Evolutionary conservation across 2,888 invertebrate species (phyloP).

Genomic region (Sycophila texana): DNA sequence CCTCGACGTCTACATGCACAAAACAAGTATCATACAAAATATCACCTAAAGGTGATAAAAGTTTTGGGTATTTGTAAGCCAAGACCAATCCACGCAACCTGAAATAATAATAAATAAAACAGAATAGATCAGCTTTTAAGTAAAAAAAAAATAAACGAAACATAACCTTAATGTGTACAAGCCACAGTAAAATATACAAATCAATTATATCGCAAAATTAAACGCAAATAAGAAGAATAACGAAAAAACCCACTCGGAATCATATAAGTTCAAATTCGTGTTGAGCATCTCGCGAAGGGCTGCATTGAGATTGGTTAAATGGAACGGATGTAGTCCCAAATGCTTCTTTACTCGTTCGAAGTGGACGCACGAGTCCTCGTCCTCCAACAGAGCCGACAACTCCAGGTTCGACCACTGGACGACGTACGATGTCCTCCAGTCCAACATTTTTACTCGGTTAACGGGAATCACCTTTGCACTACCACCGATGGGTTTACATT

Average conservation of each 20-base stretch:
- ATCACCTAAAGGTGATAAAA: conserved; percentile 79
- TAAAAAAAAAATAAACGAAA: conserved; percentile 4
- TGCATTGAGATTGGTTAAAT: conserved; percentile 79
- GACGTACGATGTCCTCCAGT: conserved; percentile 17
- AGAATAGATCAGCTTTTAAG: neutral
- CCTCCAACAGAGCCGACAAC: conserved; percentile 77
- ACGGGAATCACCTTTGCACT: neutral
- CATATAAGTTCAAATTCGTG: conserved; percentile 80
- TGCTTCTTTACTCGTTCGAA: conserved; percentile 79
- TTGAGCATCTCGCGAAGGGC: conserved; percentile 80
- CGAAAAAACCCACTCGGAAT: conserved; percentile 78
- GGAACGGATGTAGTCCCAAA: conserved; percentile 81
- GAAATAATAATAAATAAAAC: conserved; percentile 51
- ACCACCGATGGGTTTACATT: neutral
- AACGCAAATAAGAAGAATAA: neutral
- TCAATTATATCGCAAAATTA: neutral
- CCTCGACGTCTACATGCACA: conserved; percentile 82
- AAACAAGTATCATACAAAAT: conserved; percentile 81
- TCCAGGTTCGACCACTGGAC: conserved; percentile 72
- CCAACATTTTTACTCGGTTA: neutral
- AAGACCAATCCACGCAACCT: conserved; percentile 83
- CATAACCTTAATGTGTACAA: conserved; percentile 7
- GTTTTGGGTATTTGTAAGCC: conserved; percentile 81
- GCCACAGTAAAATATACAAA: neutral
- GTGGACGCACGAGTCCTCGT: conserved; percentile 79